These are phyloP conservation scores for Cephalopholis sonnerati DNA, from an alignment of 2,113 vertebrate species.

Conservation along the genomic window DNA sequence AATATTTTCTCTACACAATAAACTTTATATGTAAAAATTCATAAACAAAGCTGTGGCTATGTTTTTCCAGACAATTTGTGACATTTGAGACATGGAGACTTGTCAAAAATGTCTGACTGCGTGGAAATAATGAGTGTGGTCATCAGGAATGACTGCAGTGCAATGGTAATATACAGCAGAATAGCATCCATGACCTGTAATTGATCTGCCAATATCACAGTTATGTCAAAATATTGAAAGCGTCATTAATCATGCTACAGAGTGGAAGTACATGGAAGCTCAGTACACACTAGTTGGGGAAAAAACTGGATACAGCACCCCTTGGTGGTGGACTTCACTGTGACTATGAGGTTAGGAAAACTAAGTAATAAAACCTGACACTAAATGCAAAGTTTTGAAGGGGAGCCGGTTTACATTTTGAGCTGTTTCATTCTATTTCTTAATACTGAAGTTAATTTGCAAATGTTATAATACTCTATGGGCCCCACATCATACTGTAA, in stretches of 20 bases:
- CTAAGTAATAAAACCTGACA: not conserved
- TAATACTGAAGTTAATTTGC: not conserved
- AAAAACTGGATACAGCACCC: slow-evolving; percentile 17
- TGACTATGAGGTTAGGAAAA: too few species aligned
- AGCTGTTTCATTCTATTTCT: not conserved
- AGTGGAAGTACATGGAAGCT: not conserved
- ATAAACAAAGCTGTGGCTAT: not conserved
- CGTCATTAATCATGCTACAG: not conserved
- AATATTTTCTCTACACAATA: slow-evolving; percentile 66
- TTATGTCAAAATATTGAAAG: not conserved
- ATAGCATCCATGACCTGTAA: not conserved
- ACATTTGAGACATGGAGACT: not conserved
- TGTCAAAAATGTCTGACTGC: not conserved
- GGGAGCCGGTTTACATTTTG: not conserved
- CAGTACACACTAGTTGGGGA: not conserved
- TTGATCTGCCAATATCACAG: not conserved
- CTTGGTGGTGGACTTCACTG: slow-evolving; percentile 29
- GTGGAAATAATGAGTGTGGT: not conserved
- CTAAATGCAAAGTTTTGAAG: not conserved
- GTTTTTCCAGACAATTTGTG: not conserved
- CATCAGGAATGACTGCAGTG: not conserved
- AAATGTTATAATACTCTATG: not conserved
- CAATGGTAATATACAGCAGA: not conserved
- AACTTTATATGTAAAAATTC: slow-evolving; percentile 50
- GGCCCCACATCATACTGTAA: not conserved